Percentiles rank a stretch among this genome's conserved stretches.
phyloP scores from a whole-genome alignment of 2,113 vertebrate species.

The Hippocampus guttulatus region DNA sequence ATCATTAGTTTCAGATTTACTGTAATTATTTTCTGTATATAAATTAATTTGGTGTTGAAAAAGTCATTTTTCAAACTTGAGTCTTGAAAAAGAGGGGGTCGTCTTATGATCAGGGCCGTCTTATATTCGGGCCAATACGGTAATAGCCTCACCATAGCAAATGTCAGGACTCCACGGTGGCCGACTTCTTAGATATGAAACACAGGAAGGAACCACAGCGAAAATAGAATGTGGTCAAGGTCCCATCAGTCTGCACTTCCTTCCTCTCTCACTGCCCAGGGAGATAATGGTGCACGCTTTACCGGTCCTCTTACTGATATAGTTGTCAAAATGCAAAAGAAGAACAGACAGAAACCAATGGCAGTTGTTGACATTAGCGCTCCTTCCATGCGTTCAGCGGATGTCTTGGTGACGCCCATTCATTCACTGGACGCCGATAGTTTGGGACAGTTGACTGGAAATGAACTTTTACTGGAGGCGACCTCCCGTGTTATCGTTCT shows the following conservation, averaged over 20 bases:
- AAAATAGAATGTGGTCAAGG: constrained; percentile 35
- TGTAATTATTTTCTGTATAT: too few species aligned
- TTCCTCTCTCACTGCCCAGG: constrained; percentile 33
- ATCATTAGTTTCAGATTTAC: too few species aligned
- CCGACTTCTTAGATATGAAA: constrained; percentile 19
- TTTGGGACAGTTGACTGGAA: not conserved
- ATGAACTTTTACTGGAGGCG: not conserved
- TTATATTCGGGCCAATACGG: too few species aligned
- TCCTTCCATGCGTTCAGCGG: not conserved
- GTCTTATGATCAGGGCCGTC: too few species aligned
- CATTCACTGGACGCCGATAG: not conserved
- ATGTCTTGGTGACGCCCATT: not conserved
- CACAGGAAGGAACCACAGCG: constrained; percentile 41
- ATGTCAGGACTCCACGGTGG: constrained; percentile 20
- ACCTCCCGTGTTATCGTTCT: not conserved
- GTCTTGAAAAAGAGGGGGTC: too few species aligned
- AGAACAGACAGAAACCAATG: not conserved
- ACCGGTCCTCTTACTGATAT: constrained; percentile 19
- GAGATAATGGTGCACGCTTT: constrained; percentile 27
- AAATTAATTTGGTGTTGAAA: too few species aligned
- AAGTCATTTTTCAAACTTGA: too few species aligned
- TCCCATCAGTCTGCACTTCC: constrained; percentile 39
- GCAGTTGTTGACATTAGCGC: not conserved
- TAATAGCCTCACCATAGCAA: constrained; percentile 1
- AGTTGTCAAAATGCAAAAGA: not conserved